A percentile compares a stretch with the other conserved stretches of the same genome.
These are phyloP conservation scores for Platysternon megacephalum DNA, from an alignment of 2,113 vertebrate species.

Conservation along the genomic window DNA sequence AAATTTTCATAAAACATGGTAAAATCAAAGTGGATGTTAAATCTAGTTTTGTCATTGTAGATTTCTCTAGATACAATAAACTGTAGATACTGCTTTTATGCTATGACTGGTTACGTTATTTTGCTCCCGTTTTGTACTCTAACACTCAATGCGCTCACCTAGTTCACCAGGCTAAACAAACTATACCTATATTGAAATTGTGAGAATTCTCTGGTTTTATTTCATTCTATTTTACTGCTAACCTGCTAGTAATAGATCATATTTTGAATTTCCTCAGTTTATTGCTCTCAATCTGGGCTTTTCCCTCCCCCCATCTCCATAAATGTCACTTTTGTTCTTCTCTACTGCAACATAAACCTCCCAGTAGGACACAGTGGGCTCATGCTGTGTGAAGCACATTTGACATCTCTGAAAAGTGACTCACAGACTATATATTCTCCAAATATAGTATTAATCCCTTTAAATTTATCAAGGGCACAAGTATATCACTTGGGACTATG, in stretches of 20 bases:
- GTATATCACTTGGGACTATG: background rate
- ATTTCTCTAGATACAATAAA: slow-evolving; percentile 60
- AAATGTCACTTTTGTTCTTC: background rate
- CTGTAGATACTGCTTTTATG: background rate
- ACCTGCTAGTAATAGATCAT: accelerated
- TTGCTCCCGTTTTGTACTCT: background rate
- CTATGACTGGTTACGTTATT: background rate
- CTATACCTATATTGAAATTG: background rate
- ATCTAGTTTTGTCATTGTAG: background rate
- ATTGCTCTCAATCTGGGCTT: background rate
- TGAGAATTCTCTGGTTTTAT: background rate
- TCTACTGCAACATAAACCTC: background rate
- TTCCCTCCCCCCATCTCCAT: background rate
- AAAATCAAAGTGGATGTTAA: background rate
- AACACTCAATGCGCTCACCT: accelerated
- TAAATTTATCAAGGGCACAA: background rate
- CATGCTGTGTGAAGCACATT: accelerated
- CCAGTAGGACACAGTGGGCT: background rate
- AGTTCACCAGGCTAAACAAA: background rate
- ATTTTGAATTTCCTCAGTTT: background rate
- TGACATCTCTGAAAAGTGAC: background rate
- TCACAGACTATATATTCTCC: background rate
- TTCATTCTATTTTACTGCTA: background rate
- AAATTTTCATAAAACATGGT: background rate
- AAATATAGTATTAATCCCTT: background rate